Evolutionary conservation across 2,113 vertebrate genomes (phyloP).

Genomic region (Verasper variegatus): DNA sequence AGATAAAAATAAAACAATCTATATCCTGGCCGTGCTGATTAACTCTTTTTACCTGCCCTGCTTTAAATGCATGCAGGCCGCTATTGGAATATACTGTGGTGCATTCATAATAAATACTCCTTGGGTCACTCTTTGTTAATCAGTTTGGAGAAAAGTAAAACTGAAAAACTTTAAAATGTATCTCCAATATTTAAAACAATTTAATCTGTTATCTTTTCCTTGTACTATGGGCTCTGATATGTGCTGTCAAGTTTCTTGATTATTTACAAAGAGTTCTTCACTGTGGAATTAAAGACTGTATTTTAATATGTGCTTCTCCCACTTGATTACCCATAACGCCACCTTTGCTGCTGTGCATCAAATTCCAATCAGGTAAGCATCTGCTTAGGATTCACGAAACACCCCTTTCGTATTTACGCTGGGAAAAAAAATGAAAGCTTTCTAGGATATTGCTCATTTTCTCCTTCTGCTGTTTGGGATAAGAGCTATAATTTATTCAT

Average conservation of each 20-base stretch:
- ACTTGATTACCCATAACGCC: constrained; percentile 42
- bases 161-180: constrained; percentile 14
- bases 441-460: constrained; percentile 75
- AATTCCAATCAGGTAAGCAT: constrained; percentile 75
- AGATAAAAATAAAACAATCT: constrained; percentile 69
- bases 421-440: constrained; percentile 65
- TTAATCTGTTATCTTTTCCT: neutral
- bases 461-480: constrained; percentile 66
- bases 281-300: constrained; percentile 41
- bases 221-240: constrained; percentile 10
- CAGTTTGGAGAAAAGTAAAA: neutral
- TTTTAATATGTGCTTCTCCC: constrained; percentile 46
- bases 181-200: neutral
- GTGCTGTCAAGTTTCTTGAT: neutral
- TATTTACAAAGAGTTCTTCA: constrained; percentile 41
- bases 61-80: constrained; percentile 26
- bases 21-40: constrained; percentile 50
- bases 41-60: constrained; percentile 47
- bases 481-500: constrained; percentile 74
- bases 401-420: constrained; percentile 67
- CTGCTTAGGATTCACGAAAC: constrained; percentile 73
- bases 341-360: constrained; percentile 56
- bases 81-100: constrained; percentile 17
- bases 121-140: constrained; percentile 14
- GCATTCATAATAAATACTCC: neutral